Base-by-base conservation (phyloP, 2,113 vertebrate genomes). In the Papio anubis region DNA sequence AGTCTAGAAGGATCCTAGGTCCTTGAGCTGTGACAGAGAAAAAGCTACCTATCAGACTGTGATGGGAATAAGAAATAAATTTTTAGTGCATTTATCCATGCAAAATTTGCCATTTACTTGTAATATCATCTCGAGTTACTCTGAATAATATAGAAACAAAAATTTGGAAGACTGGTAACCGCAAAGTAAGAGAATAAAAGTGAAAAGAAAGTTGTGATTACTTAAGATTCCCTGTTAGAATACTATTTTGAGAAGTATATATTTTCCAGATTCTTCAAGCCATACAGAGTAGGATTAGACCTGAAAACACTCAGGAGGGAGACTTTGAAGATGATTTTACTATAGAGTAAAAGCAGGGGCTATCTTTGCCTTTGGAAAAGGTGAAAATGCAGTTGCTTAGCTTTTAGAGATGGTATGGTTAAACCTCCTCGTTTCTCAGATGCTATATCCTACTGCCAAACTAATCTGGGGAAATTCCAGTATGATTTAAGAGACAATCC, bases 401-500 rank as follows among this genome's bases (percentile, higher is more conserved):
- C 16, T 82, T 86, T 91, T 64, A 75, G 52, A 80, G 48, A 86
- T 70, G 57, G 32, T 45, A 11, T 95, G 66, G 92, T 78, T 94
- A 84, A 96, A 85, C 38, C 59, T 81, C 61, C 55, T 81, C 0
- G 0, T 52, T 95, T 88, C 48, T 66, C 66, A 91, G 73, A 57
- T 52, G n/a, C 27, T 76, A 52, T 1, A 76, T 5, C 17, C 55
- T 55, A 52, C 45, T 96, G 79, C 88, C 81, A 80, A 92, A 80
- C 72, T 95, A 96, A 96, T 95, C 81, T 90, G n/a, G 75, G 57
- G 48, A 27, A 88, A 92, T 91, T 96, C 82, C n/a, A 92, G 35
- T 78, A 16, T 80, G 75, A 95, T 93, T 94, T 97, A 89, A 92
- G 83, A 79, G 52, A 87, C 38, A 55, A 97, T 93, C 48, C 85